These are phyloP conservation scores for Fragum sueziense DNA, from an alignment of 2,888 invertebrate genomes.

Conservation along the genomic window DNA sequence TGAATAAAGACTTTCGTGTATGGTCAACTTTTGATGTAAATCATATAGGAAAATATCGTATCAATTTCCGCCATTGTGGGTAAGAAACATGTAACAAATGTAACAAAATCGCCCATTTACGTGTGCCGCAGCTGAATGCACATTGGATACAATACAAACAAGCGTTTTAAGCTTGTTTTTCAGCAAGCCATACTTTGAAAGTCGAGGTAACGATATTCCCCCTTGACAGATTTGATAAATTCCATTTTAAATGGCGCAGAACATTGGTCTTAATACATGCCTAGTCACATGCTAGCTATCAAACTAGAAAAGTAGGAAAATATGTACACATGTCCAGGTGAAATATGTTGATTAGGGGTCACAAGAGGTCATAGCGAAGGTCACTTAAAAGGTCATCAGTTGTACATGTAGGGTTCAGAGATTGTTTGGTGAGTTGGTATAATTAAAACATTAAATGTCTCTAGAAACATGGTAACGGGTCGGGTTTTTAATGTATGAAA, in stretches of 20 bases:
- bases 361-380: constrained; percentile 5
- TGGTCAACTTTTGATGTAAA: too few relatives aligned
- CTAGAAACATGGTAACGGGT: too few relatives aligned
- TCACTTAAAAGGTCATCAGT: constrained; percentile 20
- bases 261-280: constrained; percentile 20
- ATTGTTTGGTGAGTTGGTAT: too few relatives aligned
- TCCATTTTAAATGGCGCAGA: constrained; percentile 23
- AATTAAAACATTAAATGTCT: too few relatives aligned
- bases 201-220: not conserved
- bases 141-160: not conserved
- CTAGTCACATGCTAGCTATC: constrained; percentile 19
- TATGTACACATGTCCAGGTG: constrained; percentile 1
- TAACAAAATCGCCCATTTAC: too few relatives aligned
- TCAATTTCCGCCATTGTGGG: too few relatives aligned
- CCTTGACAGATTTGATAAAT: constrained; percentile 27
- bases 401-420: constrained; percentile 22
- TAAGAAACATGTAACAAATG: too few relatives aligned
- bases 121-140: not conserved
- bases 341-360: constrained; percentile 12
- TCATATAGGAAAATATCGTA: too few relatives aligned
- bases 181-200: not conserved
- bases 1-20: too few relatives aligned
- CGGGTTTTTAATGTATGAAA: too few relatives aligned
- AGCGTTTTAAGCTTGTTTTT: not conserved
- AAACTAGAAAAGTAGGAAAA: constrained; percentile 9